These are phyloP conservation scores for Halesus radiatus DNA, from an alignment of 1,140 invertebrate species.

Conservation along the genomic window DNA sequence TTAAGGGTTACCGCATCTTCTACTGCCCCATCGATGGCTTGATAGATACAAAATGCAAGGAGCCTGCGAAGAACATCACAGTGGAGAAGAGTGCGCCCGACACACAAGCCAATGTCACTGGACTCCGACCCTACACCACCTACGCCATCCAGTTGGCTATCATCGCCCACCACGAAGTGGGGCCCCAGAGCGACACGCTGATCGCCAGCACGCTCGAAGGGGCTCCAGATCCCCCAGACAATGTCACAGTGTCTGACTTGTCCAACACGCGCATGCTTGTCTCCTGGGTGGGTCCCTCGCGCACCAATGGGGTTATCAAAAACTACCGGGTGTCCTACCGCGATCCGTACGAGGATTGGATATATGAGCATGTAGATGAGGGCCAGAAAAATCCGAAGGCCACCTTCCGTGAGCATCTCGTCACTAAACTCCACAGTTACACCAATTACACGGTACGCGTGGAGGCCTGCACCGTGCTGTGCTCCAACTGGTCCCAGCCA, in stretches of 20 bases:
- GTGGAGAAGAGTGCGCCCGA: background rate
- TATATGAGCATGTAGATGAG: constrained; percentile 57
- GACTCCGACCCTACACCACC: constrained; percentile 82
- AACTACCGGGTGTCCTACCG: constrained; percentile 78
- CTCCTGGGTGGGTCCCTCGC: constrained; percentile 77
- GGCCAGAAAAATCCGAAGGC: constrained; percentile 50
- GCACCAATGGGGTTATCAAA: constrained; percentile 81
- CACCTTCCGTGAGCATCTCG: constrained; percentile 55
- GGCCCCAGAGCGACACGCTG: constrained; percentile 77
- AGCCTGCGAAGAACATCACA: constrained; percentile 11
- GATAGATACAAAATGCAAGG: constrained; percentile 62
- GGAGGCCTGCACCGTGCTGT: constrained; percentile 79
- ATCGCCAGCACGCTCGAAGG: constrained; percentile 83
- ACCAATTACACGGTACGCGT: constrained; percentile 78
- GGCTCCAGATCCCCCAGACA: constrained; percentile 71
- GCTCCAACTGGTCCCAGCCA: constrained; percentile 69
- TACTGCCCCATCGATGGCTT: constrained; percentile 77
- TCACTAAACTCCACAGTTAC: constrained; percentile 67
- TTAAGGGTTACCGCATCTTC: constrained; percentile 77
- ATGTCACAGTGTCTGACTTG: constrained; percentile 74
- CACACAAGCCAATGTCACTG: constrained; percentile 64
- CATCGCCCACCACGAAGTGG: constrained; percentile 80
- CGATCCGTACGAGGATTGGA: background rate
- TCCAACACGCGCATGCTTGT: constrained; percentile 78
- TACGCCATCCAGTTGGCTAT: constrained; percentile 83